Evolutionary conservation across 2,888 invertebrate species (phyloP).

Genomic region (Yponomeuta evonymella): DNA sequence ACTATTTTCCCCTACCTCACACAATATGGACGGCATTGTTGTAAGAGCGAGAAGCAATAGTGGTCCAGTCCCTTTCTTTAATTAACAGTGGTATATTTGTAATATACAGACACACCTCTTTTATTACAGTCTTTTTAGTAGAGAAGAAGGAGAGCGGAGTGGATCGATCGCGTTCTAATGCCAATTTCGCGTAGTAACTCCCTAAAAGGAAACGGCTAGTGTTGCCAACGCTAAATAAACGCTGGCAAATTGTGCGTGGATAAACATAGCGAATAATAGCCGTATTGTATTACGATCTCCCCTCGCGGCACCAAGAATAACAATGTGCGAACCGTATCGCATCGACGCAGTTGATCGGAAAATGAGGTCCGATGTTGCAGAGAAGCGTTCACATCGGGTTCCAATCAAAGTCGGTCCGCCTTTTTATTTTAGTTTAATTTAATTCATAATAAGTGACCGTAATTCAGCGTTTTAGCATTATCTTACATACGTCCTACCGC

Average conservation of each 20-base stretch:
- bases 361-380: conserved; percentile 28
- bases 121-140: no score
- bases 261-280: conserved; percentile 68
- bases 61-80: no score
- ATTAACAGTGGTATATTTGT: no score
- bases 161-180: not conserved
- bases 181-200: not conserved
- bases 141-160: not conserved
- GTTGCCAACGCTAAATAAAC: conserved; percentile 69
- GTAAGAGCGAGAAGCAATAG: no score
- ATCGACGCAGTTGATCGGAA: conserved; percentile 33
- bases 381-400: conserved; percentile 15
- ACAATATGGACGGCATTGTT: no score
- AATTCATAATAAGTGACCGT: not conserved
- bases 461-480: no score
- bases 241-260: conserved; percentile 71
- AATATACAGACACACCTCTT: no score
- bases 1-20: no score
- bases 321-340: conserved; percentile 23
- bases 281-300: conserved; percentile 58
- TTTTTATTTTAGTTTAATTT: not conserved
- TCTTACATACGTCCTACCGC: no score
- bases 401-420: not conserved
- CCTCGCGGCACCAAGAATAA: conserved; percentile 22
- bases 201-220: conserved; percentile 27